phyloP scores from a whole-genome alignment of 2,888 invertebrate species.

The Spatulosminthurus flaviceps region DNA sequence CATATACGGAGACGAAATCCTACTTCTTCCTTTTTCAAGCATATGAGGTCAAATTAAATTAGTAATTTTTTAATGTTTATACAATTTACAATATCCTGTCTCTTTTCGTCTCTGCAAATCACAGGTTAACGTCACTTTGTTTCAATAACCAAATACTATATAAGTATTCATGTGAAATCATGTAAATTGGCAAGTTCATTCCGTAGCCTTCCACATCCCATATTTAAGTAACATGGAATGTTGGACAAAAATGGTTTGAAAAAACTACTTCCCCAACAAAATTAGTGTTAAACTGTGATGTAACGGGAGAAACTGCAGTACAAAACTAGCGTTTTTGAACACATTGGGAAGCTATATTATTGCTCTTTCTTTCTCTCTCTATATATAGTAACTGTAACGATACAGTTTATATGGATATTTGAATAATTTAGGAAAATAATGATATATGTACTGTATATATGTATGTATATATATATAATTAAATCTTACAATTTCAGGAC shows the following conservation, averaged over 20 bases:
- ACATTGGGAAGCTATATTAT: not conserved
- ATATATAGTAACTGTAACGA: no score
- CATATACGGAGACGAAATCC: not conserved
- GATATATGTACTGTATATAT: no score
- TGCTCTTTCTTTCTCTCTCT: no score
- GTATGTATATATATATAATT: not conserved
- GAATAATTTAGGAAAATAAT: not conserved
- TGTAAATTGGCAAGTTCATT: slow-evolving; percentile 14
- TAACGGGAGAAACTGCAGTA: not conserved
- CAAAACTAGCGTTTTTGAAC: not conserved
- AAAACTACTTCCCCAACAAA: slow-evolving; percentile 18
- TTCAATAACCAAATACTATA: no score
- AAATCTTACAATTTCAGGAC: slow-evolving; percentile 4
- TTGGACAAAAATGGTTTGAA: not conserved
- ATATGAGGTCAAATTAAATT: slow-evolving; percentile 3
- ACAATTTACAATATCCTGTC: slow-evolving; percentile 3
- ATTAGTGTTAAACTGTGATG: not conserved
- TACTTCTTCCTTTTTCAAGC: slow-evolving; percentile 9
- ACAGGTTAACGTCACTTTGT: not conserved
- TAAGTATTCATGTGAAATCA: not conserved
- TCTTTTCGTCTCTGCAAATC: not conserved
- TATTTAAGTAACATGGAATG: not conserved
- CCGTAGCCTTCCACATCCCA: not conserved
- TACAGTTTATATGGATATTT: no score
- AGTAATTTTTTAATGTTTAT: slow-evolving; percentile 6